A percentile compares a stretch with the other conserved stretches of the same genome.
Evolutionary conservation across 2,888 invertebrate genomes (phyloP).

Genomic region (Phymatocera aterrima): DNA sequence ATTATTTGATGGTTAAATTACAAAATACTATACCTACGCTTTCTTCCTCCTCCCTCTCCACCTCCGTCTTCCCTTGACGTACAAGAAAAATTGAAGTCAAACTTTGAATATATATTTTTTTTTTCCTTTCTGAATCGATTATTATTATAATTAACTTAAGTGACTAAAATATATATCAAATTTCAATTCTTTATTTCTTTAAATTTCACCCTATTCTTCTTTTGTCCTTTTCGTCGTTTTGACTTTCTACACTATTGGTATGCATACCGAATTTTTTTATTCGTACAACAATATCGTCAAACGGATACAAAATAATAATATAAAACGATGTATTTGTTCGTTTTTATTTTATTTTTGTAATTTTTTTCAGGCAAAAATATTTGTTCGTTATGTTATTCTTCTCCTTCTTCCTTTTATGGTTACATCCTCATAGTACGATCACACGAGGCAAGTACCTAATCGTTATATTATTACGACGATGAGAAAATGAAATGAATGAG

Average conservation of each 20-base stretch:
- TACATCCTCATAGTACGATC: no score
- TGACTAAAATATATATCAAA: constrained; percentile 10
- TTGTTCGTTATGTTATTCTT: no score
- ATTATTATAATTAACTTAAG: constrained; percentile 12
- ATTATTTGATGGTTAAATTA: constrained; percentile 33
- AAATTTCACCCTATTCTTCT: neutral
- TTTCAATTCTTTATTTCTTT: neutral
- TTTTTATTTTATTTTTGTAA: no score
- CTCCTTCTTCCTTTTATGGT: no score
- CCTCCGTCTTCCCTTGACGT: no score
- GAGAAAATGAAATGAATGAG: no score
- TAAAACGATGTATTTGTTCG: no score
- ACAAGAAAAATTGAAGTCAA: neutral
- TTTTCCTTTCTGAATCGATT: constrained; percentile 24
- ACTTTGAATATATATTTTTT: constrained; percentile 27
- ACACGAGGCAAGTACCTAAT: no score
- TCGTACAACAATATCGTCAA: neutral
- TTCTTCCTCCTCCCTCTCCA: neutral
- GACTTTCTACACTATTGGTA: neutral
- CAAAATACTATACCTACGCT: constrained; percentile 33
- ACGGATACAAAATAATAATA: no score
- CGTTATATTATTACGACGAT: no score
- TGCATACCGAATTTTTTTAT: neutral
- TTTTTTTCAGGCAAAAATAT: no score
- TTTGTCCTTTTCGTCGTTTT: neutral